Evolutionary conservation across 2,888 invertebrate species (phyloP).

Genomic region (Cosmorhoe ocellata): DNA sequence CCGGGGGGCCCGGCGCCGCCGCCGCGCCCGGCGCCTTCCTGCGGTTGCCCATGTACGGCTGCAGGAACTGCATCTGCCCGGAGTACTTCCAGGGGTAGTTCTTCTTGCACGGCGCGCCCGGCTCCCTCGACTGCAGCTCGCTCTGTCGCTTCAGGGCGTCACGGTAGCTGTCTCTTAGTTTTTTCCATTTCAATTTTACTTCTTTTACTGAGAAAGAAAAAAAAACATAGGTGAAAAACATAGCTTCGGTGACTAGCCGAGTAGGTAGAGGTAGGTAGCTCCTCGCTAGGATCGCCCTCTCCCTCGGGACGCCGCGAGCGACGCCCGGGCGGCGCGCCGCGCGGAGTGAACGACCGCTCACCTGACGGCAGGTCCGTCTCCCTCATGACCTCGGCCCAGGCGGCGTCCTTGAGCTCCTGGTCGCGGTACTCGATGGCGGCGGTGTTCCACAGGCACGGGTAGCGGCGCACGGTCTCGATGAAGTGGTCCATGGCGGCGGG

Average conservation of each 20-base stretch:
- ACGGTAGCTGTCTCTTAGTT: slow-evolving; percentile 74
- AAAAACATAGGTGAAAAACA: not conserved
- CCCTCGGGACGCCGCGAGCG: too few species aligned
- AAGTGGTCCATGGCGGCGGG: slow-evolving; percentile 66
- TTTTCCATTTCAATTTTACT: slow-evolving; percentile 75
- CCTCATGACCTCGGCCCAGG: slow-evolving; percentile 75
- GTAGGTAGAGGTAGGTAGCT: too few species aligned
- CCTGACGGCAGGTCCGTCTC: slow-evolving; percentile 73
- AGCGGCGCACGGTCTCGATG: slow-evolving; percentile 72
- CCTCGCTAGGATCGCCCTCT: too few species aligned
- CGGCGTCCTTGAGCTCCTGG: slow-evolving; percentile 78
- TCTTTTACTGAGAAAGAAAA: slow-evolving; percentile 63
- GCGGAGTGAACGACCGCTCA: slow-evolving; percentile 53
- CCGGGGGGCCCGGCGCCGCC: slow-evolving; percentile 27
- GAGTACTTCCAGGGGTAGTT: slow-evolving; percentile 73
- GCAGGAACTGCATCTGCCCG: slow-evolving; percentile 72
- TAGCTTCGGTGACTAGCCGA: too few species aligned
- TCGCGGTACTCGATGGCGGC: slow-evolving; percentile 76
- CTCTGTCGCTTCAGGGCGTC: slow-evolving; percentile 73
- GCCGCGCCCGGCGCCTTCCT: slow-evolving; percentile 57
- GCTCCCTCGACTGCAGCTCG: slow-evolving; percentile 63
- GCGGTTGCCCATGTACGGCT: slow-evolving; percentile 73
- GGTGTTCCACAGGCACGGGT: slow-evolving; percentile 77
- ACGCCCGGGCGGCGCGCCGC: too few species aligned
- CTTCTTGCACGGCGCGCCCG: slow-evolving; percentile 50